Percentiles rank a stretch among this genome's conserved stretches.
Conservation (phyloP, 2,797 vertebrate genomes). For the Anas flavirostris region DNA sequence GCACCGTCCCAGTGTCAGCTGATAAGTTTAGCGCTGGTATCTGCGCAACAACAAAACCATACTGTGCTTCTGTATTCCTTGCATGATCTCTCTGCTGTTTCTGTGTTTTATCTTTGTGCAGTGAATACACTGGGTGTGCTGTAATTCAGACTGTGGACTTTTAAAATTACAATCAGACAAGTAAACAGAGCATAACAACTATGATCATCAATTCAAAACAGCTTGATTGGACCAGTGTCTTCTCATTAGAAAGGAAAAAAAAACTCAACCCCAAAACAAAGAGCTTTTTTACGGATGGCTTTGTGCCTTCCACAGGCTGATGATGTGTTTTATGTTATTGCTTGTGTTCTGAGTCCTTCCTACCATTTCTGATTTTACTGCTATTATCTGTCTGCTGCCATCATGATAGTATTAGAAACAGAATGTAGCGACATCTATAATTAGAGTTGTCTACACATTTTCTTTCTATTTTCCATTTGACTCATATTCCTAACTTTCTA, state of each 20-base stretch:
- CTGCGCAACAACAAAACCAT: background rate
- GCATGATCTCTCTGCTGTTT: background rate
- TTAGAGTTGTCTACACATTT: slow-evolving; percentile 38
- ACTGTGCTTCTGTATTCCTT: background rate
- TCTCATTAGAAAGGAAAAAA: slow-evolving; percentile 41
- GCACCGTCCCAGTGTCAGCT: background rate
- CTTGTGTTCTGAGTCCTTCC: slow-evolving; percentile 14
- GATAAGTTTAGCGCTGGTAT: background rate
- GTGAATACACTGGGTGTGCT: background rate
- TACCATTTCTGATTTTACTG: slow-evolving; percentile 50
- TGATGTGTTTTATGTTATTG: slow-evolving; percentile 48
- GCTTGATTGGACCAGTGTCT: slow-evolving; percentile 25
- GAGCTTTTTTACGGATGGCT: slow-evolving; percentile 10
- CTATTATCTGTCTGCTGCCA: slow-evolving; percentile 54
- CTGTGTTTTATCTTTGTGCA: background rate
- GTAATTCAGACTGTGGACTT: background rate
- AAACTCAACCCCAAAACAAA: slow-evolving; percentile 15
- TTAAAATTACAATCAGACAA: background rate
- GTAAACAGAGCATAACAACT: background rate
- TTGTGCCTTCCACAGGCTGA: slow-evolving; percentile 32
- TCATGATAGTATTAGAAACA: slow-evolving; percentile 1
- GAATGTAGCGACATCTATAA: slow-evolving; percentile 17
- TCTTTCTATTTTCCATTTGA: slow-evolving; percentile 5
- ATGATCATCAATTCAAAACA: slow-evolving; percentile 29
- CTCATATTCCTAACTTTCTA: slow-evolving; percentile 1